These are phyloP conservation scores for Diploptera punctata DNA, from an alignment of 2,888 invertebrate species.

Conservation along the genomic window DNA sequence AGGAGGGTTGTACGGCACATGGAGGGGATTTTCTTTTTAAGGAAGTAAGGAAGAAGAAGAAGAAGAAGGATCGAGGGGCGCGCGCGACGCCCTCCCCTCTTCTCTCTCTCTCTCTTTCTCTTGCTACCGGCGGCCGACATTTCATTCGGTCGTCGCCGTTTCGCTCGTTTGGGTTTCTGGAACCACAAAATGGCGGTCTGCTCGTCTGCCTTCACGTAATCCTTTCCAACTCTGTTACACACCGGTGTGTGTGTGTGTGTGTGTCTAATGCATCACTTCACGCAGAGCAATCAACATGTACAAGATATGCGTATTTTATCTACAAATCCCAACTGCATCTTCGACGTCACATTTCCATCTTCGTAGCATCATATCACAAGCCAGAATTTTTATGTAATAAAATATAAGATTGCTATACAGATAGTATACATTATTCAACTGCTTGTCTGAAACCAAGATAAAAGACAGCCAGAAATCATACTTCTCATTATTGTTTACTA, in stretches of 20 bases:
- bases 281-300: too few species aligned
- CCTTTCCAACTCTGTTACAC: conserved; percentile 1
- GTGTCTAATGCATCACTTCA: too few species aligned
- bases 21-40: neutral
- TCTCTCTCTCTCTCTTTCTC: conserved; percentile 1
- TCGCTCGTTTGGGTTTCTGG: conserved; percentile 40
- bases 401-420: too few species aligned
- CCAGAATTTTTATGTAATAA: too few species aligned
- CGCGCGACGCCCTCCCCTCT: neutral
- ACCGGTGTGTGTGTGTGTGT: neutral
- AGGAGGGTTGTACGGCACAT: neutral
- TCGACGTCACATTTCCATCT: too few species aligned
- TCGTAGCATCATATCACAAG: too few species aligned
- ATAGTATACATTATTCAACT: too few species aligned
- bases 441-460: too few species aligned
- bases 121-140: conserved; percentile 23
- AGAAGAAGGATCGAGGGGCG: neutral
- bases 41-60: neutral
- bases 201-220: neutral
- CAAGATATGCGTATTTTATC: too few species aligned
- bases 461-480: too few species aligned
- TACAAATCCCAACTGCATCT: too few species aligned
- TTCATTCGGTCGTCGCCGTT: conserved; percentile 35
- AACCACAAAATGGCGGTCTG: conserved; percentile 44
- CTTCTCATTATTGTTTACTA: too few species aligned